Evolutionary conservation across 1,140 invertebrate genomes (phyloP), one percentile per base, ranked within the genome.

Genomic region (Euwallacea fornicatus): DNA sequence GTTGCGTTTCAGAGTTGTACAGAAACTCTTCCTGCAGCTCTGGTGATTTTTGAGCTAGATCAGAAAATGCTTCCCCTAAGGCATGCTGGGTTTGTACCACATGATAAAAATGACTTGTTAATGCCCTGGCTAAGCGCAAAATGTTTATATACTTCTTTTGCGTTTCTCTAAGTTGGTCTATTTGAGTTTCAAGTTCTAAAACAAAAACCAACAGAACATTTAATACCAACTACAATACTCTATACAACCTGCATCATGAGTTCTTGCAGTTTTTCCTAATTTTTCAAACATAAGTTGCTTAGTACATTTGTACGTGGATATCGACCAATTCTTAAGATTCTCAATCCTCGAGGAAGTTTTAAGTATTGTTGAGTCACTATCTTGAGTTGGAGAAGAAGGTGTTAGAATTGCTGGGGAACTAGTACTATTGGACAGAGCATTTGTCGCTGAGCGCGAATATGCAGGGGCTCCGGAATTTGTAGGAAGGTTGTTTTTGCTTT

Each of bases 271-370:
- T 85, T 97, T 97, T 2, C 96, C 96, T 55, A 98, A 84, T 83
- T 95, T 96, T 81, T 98, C 96, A 78, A 96, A 94, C 82, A 98
- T 90, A 54, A 97, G 85, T 81, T 98, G 96, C 75, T 93, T 93
- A 0, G 96, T 98, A 80, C 95, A 98, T 83, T 98, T 98, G 80
- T 97, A 98, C 0, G 96, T 98, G 66, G 95, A 97, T 79, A 98
- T 93, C 78, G 95, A 94, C 97, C 97, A 98, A 78, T 94, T 95
- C 81, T 94, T 95, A 50, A 98, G 85, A 46, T 90, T 90, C 81
- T 98, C 96, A 80, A 98, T 93, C 83, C 89, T 92, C 75, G 87
- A 93, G 73, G 89, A 85, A 54, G 85, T 86, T 77, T 88, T 88
- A 66, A 87, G 80, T 42, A 88, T 83, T 75, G 85, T 88, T 50